Conservation (phyloP, 2,888 invertebrate species). For the Helicoverpa assulta region DNA sequence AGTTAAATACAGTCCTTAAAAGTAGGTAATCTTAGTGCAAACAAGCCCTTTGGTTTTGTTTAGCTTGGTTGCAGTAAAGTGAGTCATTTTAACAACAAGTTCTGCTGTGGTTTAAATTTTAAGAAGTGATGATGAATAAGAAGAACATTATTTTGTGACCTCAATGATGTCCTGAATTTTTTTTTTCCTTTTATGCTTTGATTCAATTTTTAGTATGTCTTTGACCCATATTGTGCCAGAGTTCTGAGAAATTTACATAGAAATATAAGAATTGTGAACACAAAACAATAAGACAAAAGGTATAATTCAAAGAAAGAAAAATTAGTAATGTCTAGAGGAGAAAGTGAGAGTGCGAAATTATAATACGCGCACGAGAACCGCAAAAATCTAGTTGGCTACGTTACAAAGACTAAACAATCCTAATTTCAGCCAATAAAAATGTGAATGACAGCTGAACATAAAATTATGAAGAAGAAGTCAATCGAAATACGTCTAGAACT, state of each 20-base stretch:
- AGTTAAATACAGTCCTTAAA: neutral
- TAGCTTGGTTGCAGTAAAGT: neutral
- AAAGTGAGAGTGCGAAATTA: slow-evolving; percentile 53
- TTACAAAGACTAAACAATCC: slow-evolving; percentile 22
- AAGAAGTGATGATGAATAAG: slow-evolving; percentile 1
- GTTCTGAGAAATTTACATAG: too few relatives aligned
- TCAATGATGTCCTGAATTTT: neutral
- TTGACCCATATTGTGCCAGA: too few relatives aligned
- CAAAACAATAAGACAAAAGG: neutral
- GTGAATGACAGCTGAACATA: slow-evolving; percentile 5
- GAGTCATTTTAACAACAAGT: slow-evolving; percentile 6
- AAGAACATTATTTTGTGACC: neutral
- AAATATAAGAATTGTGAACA: neutral
- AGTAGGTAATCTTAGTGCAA: slow-evolving; percentile 1
- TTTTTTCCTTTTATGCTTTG: too few relatives aligned
- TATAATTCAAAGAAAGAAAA: slow-evolving; percentile 14
- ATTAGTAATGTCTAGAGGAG: slow-evolving; percentile 33
- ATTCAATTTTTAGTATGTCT: too few relatives aligned
- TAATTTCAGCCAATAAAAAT: slow-evolving; percentile 8
- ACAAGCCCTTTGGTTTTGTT: slow-evolving; percentile 1
- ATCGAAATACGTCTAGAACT: slow-evolving; percentile 53
- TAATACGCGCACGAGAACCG: slow-evolving; percentile 25
- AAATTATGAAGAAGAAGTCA: slow-evolving; percentile 26
- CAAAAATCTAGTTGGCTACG: slow-evolving; percentile 42
- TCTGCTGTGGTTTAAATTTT: slow-evolving; percentile 5